Evolutionary conservation across 2,797 vertebrate genomes (phyloP), one percentile per base, ranked within the genome.

Genomic region (Peromyscus attwateri): DNA sequence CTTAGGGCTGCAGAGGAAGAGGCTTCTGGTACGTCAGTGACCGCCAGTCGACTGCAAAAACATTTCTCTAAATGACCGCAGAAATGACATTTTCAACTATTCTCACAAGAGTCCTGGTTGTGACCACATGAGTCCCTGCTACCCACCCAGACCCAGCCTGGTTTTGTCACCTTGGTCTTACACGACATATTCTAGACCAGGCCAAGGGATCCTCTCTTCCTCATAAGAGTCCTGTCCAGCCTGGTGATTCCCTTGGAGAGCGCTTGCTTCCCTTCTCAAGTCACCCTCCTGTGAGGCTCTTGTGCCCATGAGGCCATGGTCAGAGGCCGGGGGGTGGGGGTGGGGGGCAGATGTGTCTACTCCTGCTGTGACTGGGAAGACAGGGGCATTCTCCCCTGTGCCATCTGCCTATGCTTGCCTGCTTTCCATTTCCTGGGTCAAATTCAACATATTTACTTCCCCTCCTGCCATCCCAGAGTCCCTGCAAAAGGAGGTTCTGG

Each of bases 321-420:
- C 68, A 60, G 55, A 82, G 25, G 23, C 23, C 37, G 37, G 43
- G 43, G 80, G n/a, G 31, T 57, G 31, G 40, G 11, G 6, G 14
- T 43, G 27, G 21, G 49, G 7, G 2, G 0, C 0, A 68, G 43
- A 23, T n/a, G 34, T 0, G 8, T 8, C 60, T 25, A 23, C 2
- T 80, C 62, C 40, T 3, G 29, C 19, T 8, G 10, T 88, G 49
- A 17, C 49, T 60, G 7, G 10, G 10, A 23, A 60, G 12, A 12
- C 9, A 29, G 55, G 64, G 37, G 40, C 49, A 55, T 21, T 66
- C 49, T 91, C 82, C 68, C 27, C 66, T 6, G 62, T 55, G 46
- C 34, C 37, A 3, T 71, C 6, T 3, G 31, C 21, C 34, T 89
- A 0, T 1, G 1, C 9, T 31, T n/a, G 77, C n/a, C 57, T 87